Evolutionary conservation across 2,113 vertebrate species (phyloP).

Genomic region (Pedionomus torquatus): DNA sequence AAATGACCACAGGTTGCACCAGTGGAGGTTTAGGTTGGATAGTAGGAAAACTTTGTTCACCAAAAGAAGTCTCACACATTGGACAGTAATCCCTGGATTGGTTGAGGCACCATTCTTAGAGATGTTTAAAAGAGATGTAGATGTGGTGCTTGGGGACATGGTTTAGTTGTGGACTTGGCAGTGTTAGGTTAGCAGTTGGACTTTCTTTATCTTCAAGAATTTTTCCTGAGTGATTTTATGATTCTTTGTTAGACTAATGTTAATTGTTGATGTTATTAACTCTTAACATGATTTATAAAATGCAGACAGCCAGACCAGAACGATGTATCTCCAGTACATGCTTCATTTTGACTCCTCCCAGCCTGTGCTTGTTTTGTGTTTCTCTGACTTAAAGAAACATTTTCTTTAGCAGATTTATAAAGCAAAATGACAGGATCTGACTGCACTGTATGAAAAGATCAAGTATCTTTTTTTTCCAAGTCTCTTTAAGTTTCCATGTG

Average conservation of each 20-base stretch:
- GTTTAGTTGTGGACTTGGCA: background rate
- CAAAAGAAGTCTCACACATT: background rate
- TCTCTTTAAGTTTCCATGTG: background rate
- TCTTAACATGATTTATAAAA: background rate
- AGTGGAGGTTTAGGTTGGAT: background rate
- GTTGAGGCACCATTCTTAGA: background rate
- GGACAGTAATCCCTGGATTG: background rate
- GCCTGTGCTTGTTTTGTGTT: background rate
- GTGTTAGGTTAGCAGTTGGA: background rate
- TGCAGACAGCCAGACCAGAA: background rate
- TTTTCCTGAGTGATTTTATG: background rate
- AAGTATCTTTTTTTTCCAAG: background rate
- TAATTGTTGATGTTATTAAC: background rate
- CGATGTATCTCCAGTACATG: background rate
- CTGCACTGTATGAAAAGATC: background rate
- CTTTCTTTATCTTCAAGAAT: background rate
- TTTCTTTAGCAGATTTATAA: background rate
- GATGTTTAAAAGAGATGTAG: background rate
- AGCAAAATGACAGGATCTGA: background rate
- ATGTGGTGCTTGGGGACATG: background rate
- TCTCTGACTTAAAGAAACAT: background rate
- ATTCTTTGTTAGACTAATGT: background rate
- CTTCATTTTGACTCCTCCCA: background rate
- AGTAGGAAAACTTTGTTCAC: background rate
- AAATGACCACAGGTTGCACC: background rate